Conservation (phyloP, 2,113 vertebrate species). For the Leuciscus idus region DNA sequence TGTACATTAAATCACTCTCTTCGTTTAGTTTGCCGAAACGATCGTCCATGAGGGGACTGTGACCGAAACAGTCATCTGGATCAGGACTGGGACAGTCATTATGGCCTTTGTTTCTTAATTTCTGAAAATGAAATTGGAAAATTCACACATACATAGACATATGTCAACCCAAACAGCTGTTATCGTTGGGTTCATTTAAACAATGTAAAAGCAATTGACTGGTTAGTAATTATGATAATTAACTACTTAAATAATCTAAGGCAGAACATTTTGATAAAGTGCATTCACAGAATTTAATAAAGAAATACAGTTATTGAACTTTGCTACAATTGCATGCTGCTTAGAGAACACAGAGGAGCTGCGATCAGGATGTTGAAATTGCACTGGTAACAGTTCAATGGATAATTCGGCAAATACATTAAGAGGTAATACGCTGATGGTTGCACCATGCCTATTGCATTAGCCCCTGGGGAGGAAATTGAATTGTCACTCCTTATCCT, state of each 20-base stretch:
- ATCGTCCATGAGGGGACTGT: slow-evolving; percentile 98
- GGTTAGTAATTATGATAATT: neutral
- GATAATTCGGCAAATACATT: slow-evolving; percentile 43
- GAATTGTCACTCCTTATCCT: slow-evolving; percentile 61
- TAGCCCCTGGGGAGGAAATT: slow-evolving; percentile 53
- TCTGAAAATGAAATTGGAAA: slow-evolving; percentile 99
- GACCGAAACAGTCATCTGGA: slow-evolving; percentile 98
- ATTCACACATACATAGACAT: slow-evolving; percentile 83
- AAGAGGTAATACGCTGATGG: slow-evolving; percentile 33
- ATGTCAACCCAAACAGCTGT: slow-evolving; percentile 24
- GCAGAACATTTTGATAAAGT: neutral
- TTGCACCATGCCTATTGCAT: slow-evolving; percentile 36
- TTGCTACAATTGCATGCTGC: neutral
- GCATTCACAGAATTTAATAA: slow-evolving; percentile 4
- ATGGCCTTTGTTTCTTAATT: slow-evolving; percentile 99
- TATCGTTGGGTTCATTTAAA: slow-evolving; percentile 22
- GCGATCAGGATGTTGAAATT: slow-evolving; percentile 32
- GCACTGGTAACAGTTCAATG: slow-evolving; percentile 28
- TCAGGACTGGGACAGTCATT: slow-evolving; percentile 99
- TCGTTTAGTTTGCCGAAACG: slow-evolving; percentile 99
- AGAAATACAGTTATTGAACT: neutral
- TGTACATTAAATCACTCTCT: slow-evolving; percentile 99
- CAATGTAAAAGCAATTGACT: neutral
- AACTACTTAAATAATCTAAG: neutral
- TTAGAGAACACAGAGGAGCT: slow-evolving; percentile 23